Percentiles rank a stretch among this genome's conserved stretches.
phyloP scores from a whole-genome alignment of 92 coral and sea anemone genomes.

The Ricordea florida region DNA sequence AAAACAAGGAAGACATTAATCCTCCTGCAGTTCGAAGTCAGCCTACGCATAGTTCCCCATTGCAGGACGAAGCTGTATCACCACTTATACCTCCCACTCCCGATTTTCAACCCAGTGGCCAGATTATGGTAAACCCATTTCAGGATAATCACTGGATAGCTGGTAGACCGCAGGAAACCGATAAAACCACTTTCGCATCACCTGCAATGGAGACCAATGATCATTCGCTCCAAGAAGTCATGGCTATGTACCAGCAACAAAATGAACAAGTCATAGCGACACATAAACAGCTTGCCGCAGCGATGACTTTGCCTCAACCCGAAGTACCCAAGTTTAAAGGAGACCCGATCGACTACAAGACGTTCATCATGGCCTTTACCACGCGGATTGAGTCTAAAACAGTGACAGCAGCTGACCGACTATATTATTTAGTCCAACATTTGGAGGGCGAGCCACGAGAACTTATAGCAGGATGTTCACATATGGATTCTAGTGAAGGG shows the following conservation, averaged over 20 bases:
- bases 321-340: conserved; percentile 48
- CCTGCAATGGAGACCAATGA: neutral
- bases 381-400: conserved; percentile 38
- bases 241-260: conserved; percentile 27
- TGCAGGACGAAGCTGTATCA: no score
- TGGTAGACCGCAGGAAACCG: neutral
- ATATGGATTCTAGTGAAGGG: conserved; percentile 43
- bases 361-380: conserved; percentile 56
- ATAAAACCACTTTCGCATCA: neutral
- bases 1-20: neutral
- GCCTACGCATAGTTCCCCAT: neutral
- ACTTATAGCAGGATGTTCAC: conserved; percentile 55
- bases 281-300: conserved; percentile 58
- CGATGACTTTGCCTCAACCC: conserved; percentile 58
- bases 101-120: neutral
- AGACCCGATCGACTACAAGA: conserved; percentile 37
- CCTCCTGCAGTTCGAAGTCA: neutral
- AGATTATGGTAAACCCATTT: neutral
- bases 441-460: conserved; percentile 67
- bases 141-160: neutral
- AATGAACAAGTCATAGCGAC: conserved; percentile 40
- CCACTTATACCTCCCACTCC: no score
- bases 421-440: conserved; percentile 60
- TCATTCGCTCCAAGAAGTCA: neutral
- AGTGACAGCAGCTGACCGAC: conserved; percentile 28